Base-by-base conservation (phyloP, 2,888 invertebrate genomes). In the Volucella inflata region DNA sequence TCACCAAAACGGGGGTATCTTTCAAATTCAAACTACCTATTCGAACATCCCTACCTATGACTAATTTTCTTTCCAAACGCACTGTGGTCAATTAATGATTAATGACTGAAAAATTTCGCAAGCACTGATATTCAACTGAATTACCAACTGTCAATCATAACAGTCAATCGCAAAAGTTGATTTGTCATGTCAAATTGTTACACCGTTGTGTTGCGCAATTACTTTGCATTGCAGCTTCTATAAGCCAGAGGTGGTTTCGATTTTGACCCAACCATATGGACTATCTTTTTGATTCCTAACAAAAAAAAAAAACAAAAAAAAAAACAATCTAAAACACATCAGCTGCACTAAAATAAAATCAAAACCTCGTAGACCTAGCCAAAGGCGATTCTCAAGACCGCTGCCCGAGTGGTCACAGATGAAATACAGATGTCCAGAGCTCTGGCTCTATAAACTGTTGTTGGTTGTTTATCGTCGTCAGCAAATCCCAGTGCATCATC, bases 61-160 rank as follows among this genome's bases (percentile, higher is more conserved):
- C 6, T 30, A 30, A 30, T 36, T 55, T 38, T 42, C 3, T 40
- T 40, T 42, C 40, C 9, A 42, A 59, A 8, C 17, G 1, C 6
- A 1, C 36, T 14, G 4, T 36, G 21, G 16, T 21, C 36, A 16
- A 46, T 11, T 46, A 36, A 70, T 70, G 70, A 76, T 77, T 77
- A 77, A 64, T 77, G 55, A 48, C 53, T 21, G 0, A 11, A 38
- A 30, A 21, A 46, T 48, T 48, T 55, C 36, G 12, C 40, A 44
- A 60, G 14, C 10, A 50, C 17, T 40, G 42, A 74, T 38, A 40
- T 21, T 60, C 50, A 2, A 65, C 30, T 16, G 16, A 78, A 72
- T 67, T 60, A 74, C 38, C 16, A 9, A 68, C 55, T 62, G 80
- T 68, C 74, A 75, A 80, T 80, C 74, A 75, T 57, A 51, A 57